phyloP scores from a whole-genome alignment of 1,140 invertebrate genomes.

The Macrotrachela quadricornifera region DNA sequence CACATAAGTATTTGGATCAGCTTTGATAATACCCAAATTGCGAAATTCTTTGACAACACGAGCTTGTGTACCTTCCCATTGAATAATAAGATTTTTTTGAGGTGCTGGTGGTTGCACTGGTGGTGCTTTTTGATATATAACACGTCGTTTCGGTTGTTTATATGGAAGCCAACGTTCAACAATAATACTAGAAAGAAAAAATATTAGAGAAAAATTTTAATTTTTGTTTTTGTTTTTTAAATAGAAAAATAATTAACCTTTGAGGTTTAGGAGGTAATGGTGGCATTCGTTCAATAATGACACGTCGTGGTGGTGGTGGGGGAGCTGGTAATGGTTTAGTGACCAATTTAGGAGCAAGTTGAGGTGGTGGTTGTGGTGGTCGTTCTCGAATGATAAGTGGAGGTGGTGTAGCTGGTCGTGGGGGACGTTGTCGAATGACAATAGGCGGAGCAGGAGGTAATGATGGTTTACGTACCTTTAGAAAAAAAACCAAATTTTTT shows the following conservation, averaged over 20 bases:
- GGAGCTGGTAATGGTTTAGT: background rate
- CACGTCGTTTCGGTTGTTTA: background rate
- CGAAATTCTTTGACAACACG: conserved; percentile 1
- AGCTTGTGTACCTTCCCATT: conserved; percentile 1
- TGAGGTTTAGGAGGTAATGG: conserved; percentile 2
- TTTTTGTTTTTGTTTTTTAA: too few relatives aligned
- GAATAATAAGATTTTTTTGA: conserved; percentile 2
- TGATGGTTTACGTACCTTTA: background rate
- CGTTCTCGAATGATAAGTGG: conserved; percentile 4
- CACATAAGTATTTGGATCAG: background rate
- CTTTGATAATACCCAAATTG: conserved; percentile 1
- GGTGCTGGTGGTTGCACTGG: background rate
- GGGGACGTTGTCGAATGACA: conserved; percentile 2
- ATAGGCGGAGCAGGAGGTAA: conserved; percentile 1
- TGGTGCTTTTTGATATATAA: background rate
- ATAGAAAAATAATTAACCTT: background rate
- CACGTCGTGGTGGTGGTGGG: conserved; percentile 6
- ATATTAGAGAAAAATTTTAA: too few relatives aligned
- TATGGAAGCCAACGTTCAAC: conserved; percentile 8
- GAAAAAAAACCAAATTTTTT: too few relatives aligned
- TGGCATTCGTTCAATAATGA: conserved; percentile 6
- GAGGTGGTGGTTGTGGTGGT: conserved; percentile 1
- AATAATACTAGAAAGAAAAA: background rate
- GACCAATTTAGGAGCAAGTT: conserved; percentile 5
- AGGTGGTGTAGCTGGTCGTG: background rate